Evolutionary conservation across 2,888 invertebrate genomes (phyloP).

Genomic region (Phasia obesa): DNA sequence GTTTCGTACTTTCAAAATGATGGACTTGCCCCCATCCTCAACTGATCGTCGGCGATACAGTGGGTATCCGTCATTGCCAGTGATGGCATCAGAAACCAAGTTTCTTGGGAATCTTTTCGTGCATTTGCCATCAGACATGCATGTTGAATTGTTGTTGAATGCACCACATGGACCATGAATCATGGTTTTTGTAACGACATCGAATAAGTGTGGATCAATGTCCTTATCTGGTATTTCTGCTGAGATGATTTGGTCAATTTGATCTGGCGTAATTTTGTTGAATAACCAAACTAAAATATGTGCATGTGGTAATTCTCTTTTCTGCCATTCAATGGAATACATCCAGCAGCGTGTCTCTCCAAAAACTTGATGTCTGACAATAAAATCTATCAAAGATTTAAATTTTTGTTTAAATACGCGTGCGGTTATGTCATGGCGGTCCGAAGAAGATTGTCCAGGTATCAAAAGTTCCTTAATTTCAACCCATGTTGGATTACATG

Average conservation of each 20-base stretch:
- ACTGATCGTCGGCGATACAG: conserved; percentile 3
- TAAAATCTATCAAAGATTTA: neutral
- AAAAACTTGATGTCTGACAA: neutral
- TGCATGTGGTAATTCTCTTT: neutral
- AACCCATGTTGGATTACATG: neutral
- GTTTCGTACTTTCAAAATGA: neutral
- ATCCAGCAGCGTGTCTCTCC: neutral
- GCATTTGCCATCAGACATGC: conserved; percentile 24
- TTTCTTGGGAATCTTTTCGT: conserved; percentile 4
- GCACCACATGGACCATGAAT: conserved; percentile 47
- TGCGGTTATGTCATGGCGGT: neutral
- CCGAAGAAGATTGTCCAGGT: neutral
- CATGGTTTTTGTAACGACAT: conserved; percentile 45
- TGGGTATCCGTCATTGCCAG: conserved; percentile 2
- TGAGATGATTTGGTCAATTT: conserved; percentile 6
- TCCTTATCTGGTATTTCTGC: conserved; percentile 7
- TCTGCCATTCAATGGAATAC: too few species aligned
- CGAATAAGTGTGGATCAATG: neutral
- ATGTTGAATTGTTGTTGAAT: conserved; percentile 37
- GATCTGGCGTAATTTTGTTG: neutral
- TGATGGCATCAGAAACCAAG: neutral
- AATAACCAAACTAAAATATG: conserved; percentile 13
- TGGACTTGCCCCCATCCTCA: neutral
- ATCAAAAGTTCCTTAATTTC: neutral
- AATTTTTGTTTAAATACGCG: neutral